A percentile compares a stretch with the other conserved stretches of the same genome.
phyloP scores from a whole-genome alignment of 2,797 vertebrate species.

The Geotrypetes seraphini region DNA sequence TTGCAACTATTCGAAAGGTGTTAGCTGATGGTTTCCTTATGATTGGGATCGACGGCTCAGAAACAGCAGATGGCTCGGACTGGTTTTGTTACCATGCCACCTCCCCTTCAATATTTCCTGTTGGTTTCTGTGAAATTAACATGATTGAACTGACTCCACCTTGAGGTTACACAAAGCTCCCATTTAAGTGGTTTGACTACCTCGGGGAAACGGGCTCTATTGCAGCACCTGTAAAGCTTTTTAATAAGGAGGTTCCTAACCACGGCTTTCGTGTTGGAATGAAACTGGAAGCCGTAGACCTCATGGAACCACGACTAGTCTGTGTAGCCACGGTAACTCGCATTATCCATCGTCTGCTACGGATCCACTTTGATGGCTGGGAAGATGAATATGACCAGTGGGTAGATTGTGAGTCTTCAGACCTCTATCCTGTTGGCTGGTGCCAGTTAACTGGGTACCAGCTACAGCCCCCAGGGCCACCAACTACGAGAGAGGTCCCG shows the following conservation, averaged over 20 bases:
- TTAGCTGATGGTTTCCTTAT: constrained; percentile 96
- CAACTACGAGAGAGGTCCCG: constrained; percentile 80
- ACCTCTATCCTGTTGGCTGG: constrained; percentile 96
- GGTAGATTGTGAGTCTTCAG: constrained; percentile 95
- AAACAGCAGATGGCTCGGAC: constrained; percentile 95
- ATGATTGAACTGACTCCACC: constrained; percentile 93
- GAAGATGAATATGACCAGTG: constrained; percentile 97
- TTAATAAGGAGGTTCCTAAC: constrained; percentile 97
- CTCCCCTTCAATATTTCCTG: constrained; percentile 94
- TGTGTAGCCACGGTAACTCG: constrained; percentile 94
- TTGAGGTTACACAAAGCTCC: constrained; percentile 95
- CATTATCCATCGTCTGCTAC: constrained; percentile 86
- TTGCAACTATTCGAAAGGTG: constrained; percentile 93
- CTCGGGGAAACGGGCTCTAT: constrained; percentile 93
- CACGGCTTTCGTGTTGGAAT: constrained; percentile 91
- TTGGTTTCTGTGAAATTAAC: constrained; percentile 99
- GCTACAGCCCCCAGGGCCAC: constrained; percentile 87
- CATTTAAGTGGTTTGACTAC: constrained; percentile 99
- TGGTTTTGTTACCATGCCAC: constrained; percentile 97
- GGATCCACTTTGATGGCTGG: constrained; percentile 97
- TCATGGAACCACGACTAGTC: constrained; percentile 96
- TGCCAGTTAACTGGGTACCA: constrained; percentile 94
- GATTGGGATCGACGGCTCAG: constrained; percentile 96
- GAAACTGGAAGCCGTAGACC: constrained; percentile 94
- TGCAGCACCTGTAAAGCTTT: constrained; percentile 96